A percentile compares a stretch with the other conserved stretches of the same genome.
Evolutionary conservation across 2,888 invertebrate genomes (phyloP).

Genomic region (Heterodera filipjevi): DNA sequence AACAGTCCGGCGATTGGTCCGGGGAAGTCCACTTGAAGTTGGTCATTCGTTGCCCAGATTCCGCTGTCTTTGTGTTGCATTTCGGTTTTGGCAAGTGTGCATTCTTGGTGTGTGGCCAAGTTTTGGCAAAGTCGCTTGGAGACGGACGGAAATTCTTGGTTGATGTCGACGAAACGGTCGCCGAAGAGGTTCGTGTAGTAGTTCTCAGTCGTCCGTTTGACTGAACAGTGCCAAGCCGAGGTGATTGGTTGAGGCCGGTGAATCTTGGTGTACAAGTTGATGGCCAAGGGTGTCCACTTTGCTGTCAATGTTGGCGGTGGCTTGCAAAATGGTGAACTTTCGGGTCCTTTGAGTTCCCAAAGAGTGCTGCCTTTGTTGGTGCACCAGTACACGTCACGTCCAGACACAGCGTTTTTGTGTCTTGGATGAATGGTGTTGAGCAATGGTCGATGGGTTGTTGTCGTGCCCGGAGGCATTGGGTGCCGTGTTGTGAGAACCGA

Average conservation of each 20-base stretch:
- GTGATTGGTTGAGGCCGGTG: background rate
- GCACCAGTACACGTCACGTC: background rate
- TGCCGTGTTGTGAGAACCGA: background rate
- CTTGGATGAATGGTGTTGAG: background rate
- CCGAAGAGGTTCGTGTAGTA: constrained; percentile 7
- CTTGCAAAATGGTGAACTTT: background rate
- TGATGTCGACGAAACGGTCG: background rate
- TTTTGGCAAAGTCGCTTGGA: background rate
- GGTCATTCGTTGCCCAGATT: background rate
- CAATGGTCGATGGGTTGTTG: too few species aligned
- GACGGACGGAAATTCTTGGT: background rate
- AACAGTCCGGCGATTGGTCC: constrained; percentile 2
- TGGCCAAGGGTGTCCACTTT: background rate
- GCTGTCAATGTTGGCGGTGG: background rate
- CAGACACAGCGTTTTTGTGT: too few species aligned
- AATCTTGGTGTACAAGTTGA: background rate
- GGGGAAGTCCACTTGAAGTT: background rate
- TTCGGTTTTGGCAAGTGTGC: background rate
- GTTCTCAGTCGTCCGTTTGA: background rate
- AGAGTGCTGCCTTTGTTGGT: background rate
- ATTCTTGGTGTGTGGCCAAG: constrained; percentile 8
- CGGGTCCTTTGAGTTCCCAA: background rate
- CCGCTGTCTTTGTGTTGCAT: background rate
- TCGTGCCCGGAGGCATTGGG: background rate
- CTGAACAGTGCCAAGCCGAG: background rate